Evolutionary conservation across 1,140 invertebrate genomes (phyloP).

Genomic region (Pseudoatta argentina): DNA sequence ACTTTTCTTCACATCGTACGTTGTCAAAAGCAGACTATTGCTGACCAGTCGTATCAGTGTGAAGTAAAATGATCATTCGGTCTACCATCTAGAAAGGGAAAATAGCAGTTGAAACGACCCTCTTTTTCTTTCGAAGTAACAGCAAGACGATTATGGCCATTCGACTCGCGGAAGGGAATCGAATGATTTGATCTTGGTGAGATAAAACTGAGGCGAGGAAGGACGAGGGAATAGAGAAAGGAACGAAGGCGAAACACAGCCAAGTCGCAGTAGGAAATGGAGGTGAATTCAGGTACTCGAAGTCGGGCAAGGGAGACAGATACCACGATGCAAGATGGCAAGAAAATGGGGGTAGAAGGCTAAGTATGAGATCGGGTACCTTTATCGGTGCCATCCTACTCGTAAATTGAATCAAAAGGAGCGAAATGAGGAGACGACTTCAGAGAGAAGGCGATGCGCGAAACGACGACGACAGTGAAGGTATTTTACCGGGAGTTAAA

Average conservation of each 20-base stretch:
- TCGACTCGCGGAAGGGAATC: conserved; percentile 76
- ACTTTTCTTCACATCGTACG: conserved; percentile 26
- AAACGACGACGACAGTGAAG: conserved; percentile 62
- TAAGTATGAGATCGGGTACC: conserved; percentile 71
- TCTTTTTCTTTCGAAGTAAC: conserved; percentile 68
- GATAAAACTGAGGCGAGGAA: conserved; percentile 72
- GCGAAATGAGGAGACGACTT: conserved; percentile 71
- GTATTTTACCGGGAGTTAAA: conserved; percentile 82
- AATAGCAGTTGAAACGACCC: conserved; percentile 69
- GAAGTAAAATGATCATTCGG: conserved; percentile 71
- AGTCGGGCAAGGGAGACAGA: conserved; percentile 72
- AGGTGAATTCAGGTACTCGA: conserved; percentile 66
- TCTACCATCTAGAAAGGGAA: conserved; percentile 30
- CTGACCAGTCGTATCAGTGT: conserved; percentile 52
- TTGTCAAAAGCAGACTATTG: conserved; percentile 56
- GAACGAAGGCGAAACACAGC: conserved; percentile 69
- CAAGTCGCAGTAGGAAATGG: conserved; percentile 54
- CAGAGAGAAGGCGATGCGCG: conserved; percentile 50
- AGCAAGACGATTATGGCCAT: conserved; percentile 76
- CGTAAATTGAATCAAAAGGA: conserved; percentile 85
- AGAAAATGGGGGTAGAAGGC: conserved; percentile 24
- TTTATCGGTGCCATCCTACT: conserved; percentile 83
- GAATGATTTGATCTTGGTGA: conserved; percentile 81
- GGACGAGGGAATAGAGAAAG: background rate
- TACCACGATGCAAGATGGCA: conserved; percentile 56